Percentiles rank a stretch among this genome's conserved stretches.
These are phyloP conservation scores for Lasioglossum malachurum DNA, from an alignment of 2,888 invertebrate genomes.

Conservation along the genomic window DNA sequence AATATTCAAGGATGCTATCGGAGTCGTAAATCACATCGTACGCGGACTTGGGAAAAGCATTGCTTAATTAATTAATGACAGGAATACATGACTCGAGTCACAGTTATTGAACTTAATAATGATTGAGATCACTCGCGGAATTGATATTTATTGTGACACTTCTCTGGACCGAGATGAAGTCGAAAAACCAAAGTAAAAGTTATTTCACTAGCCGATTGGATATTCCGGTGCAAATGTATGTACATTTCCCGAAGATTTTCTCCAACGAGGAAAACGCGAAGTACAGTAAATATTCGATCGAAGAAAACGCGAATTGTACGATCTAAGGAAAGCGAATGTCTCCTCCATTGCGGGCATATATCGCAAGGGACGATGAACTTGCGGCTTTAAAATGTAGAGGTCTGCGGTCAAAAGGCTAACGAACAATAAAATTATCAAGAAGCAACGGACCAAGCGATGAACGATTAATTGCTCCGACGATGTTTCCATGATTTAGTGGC, in stretches of 20 bases:
- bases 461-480: conserved; percentile 46
- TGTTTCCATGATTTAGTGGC: conserved; percentile 44
- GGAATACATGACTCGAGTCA: not conserved
- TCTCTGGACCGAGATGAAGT: not conserved
- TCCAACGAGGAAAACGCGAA: not conserved
- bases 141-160: not conserved
- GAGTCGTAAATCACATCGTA: not conserved
- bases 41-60: not conserved
- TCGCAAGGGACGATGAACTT: too few relatives aligned
- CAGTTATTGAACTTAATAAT: conserved; percentile 8
- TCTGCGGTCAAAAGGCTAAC: not conserved
- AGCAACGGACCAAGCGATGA: not conserved
- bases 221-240: not conserved
- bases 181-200: not conserved
- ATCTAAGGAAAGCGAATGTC: too few relatives aligned
- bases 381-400: not conserved
- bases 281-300: too few relatives aligned
- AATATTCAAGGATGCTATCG: not conserved
- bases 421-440: not conserved
- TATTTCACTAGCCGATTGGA: not conserved
- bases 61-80: not conserved
- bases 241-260: not conserved
- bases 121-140: not conserved
- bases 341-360: too few relatives aligned
- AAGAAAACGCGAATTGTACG: too few relatives aligned